Percentiles rank a stretch among this genome's conserved stretches.
These are phyloP conservation scores for Atta texana DNA, from an alignment of 1,140 invertebrate species.

Conservation along the genomic window DNA sequence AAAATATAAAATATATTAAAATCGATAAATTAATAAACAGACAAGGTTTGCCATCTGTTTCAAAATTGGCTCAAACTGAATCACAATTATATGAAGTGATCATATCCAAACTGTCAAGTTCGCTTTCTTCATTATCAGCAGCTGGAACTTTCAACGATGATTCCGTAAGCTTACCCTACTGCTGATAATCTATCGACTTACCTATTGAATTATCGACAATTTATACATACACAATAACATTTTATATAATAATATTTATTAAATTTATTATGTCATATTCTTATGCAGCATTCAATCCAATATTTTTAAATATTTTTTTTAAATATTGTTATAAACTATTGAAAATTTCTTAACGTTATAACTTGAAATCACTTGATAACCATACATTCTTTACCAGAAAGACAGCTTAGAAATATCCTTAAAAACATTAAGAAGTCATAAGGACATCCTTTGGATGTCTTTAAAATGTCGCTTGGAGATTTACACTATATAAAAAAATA, in stretches of 20 bases:
- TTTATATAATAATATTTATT: neutral
- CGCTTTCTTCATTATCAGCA: constrained; percentile 12
- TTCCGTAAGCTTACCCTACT: neutral
- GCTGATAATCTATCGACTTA: neutral
- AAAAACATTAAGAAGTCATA: too few relatives aligned
- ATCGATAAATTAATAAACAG: constrained; percentile 21
- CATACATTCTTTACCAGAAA: too few relatives aligned
- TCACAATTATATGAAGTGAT: too few relatives aligned
- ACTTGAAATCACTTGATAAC: too few relatives aligned
- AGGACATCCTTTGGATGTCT: too few relatives aligned
- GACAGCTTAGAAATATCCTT: too few relatives aligned
- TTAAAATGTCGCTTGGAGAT: too few relatives aligned
- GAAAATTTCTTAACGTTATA: too few relatives aligned
- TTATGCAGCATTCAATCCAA: neutral
- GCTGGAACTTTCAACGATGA: neutral
- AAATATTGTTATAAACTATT: neutral
- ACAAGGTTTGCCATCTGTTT: constrained; percentile 48
- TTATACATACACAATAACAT: neutral
- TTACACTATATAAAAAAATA: too few relatives aligned
- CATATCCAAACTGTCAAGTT: neutral
- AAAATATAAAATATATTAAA: neutral
- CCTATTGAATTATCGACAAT: constrained; percentile 8
- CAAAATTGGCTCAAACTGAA: neutral
- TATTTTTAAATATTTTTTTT: neutral
- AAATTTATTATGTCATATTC: constrained; percentile 1